phyloP scores from a whole-genome alignment of 2,113 vertebrate species.

The Myxocyprinus asiaticus region DNA sequence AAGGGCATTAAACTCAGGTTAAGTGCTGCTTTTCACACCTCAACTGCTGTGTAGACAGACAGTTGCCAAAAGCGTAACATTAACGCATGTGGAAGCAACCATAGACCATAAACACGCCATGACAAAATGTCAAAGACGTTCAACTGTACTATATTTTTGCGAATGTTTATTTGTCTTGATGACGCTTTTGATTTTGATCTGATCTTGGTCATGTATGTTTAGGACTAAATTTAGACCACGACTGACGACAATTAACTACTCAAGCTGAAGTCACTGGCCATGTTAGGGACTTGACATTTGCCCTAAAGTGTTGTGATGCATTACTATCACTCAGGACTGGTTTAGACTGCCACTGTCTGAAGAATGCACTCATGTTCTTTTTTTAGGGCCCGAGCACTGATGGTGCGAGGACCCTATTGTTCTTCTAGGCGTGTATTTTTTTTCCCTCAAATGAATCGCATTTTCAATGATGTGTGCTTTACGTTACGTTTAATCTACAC shows the following conservation, averaged over 20 bases:
- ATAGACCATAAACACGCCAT: background rate
- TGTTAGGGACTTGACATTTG: background rate
- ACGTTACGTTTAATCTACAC: too few relatives aligned
- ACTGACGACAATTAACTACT: background rate
- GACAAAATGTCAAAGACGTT: background rate
- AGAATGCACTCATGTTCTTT: too few relatives aligned
- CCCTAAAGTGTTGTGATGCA: background rate
- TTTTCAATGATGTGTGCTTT: too few relatives aligned
- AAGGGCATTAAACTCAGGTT: conserved; percentile 62
- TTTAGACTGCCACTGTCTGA: too few relatives aligned
- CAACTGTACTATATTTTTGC: background rate
- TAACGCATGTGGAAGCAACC: background rate
- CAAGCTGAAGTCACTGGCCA: background rate
- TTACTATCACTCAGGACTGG: background rate
- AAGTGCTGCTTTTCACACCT: conserved; percentile 53
- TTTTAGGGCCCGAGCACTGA: too few relatives aligned
- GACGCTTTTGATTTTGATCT: background rate
- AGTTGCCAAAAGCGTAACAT: conserved; percentile 19
- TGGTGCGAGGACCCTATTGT: too few relatives aligned
- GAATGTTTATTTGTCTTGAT: background rate
- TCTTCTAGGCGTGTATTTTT: too few relatives aligned
- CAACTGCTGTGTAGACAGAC: conserved; percentile 30
- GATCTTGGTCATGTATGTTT: background rate
- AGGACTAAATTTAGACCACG: conserved; percentile 12
- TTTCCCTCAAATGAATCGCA: too few relatives aligned